Percentiles rank a stretch among this genome's conserved stretches.
Conservation (phyloP, 37 sponge, comb jelly and placozoan species). For the Spongilla lacustris region DNA sequence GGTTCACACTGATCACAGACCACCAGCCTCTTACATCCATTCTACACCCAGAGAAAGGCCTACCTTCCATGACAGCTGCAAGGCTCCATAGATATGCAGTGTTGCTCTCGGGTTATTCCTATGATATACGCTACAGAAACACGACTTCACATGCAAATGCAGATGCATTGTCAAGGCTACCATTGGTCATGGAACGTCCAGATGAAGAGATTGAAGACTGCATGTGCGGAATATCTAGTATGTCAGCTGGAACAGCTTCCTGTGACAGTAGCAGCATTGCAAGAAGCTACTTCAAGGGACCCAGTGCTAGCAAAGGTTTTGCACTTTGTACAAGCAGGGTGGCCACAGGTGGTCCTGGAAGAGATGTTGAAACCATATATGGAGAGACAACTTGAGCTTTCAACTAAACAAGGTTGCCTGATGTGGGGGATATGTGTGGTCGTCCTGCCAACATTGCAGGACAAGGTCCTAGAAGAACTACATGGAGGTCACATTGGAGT, state of each 20-base stretch:
- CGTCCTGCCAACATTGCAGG: neutral
- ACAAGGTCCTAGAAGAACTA: slow-evolving; percentile 24
- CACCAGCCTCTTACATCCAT: neutral
- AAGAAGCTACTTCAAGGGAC: neutral
- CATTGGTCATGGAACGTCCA: neutral
- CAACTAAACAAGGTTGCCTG: too few relatives aligned
- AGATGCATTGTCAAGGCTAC: neutral
- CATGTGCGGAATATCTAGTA: too few relatives aligned
- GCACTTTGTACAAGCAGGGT: neutral
- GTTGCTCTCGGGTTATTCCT: neutral
- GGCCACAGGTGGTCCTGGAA: neutral
- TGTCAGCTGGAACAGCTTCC: neutral
- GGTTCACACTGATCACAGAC: neutral
- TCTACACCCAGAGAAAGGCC: neutral
- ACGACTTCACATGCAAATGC: neutral
- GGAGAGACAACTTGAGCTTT: too few relatives aligned
- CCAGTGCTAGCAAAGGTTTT: slow-evolving; percentile 18
- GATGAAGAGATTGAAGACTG: neutral
- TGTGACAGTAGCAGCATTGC: neutral
- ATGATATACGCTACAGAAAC: neutral
- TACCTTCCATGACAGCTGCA: neutral
- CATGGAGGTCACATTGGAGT: slow-evolving; percentile 24
- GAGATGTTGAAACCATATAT: neutral
- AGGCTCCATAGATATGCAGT: neutral
- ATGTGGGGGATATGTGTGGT: too few relatives aligned